Conservation (phyloP, 1,140 invertebrate genomes). For the Brachionus sp. region DNA sequence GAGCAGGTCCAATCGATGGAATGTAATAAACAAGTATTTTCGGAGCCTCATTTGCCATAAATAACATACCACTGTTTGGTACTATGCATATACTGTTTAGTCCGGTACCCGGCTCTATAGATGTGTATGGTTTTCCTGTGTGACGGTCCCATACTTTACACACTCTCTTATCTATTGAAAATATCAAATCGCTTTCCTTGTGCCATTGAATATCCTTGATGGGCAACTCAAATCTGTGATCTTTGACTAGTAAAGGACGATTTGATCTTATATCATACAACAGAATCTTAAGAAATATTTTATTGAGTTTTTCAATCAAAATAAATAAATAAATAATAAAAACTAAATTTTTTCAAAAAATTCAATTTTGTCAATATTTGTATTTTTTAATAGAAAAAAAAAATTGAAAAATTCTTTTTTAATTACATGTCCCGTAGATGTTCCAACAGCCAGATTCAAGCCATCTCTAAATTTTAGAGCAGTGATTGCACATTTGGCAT, state of each 20-base stretch:
- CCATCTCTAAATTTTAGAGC: conserved; percentile 68
- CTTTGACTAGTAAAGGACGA: conserved; percentile 82
- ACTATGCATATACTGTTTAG: conserved; percentile 87
- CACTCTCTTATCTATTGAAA: conserved; percentile 84
- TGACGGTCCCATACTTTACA: conserved; percentile 92
- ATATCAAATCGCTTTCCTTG: conserved; percentile 58
- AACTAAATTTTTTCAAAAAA: background rate
- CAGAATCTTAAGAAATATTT: conserved; percentile 69
- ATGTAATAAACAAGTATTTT: conserved; percentile 94
- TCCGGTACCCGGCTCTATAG: conserved; percentile 72
- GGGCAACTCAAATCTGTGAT: conserved; percentile 87
- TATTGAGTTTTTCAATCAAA: no score
- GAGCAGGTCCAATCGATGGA: conserved; percentile 87
- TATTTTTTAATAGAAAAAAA: no score
- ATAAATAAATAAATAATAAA: background rate
- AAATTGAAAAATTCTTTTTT: background rate
- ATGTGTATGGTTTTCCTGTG: conserved; percentile 54
- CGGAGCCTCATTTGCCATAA: conserved; percentile 86
- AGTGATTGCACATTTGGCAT: conserved; percentile 65
- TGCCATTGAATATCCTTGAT: conserved; percentile 72
- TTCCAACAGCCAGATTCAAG: conserved; percentile 82
- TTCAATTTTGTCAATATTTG: no score
- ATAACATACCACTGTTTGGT: conserved; percentile 74
- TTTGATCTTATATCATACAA: conserved; percentile 89
- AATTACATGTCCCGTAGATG: conserved; percentile 76